Evolutionary conservation across 2,888 invertebrate species (phyloP), one percentile per base, ranked within the genome.

Genomic region (Lamellibrachia satsuma): DNA sequence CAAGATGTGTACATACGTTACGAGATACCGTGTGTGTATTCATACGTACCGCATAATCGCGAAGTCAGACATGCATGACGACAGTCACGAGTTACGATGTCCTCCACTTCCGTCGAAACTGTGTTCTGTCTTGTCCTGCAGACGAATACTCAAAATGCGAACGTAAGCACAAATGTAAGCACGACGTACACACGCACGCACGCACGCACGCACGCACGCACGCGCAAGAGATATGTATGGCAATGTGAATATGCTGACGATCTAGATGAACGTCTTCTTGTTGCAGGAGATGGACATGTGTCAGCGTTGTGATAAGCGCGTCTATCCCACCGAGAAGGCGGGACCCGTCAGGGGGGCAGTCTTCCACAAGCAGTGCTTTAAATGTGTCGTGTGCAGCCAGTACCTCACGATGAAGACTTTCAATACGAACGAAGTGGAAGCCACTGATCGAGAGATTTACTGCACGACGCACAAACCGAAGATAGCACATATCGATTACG

Each of bases 331-430:
- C 6, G 75, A 75, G 22, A 75, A 6, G 75, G 7, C n/a, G 75
- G 75, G 75, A 15, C 75, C 75, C 75, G 75, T 75, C 22, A 75
- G 75, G 22, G 22, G 22, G 15, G 75, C 75, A 15, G 1, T 75
- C 75, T 75, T 75, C 75, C 75, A 75, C 75, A 75, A 75, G 22
- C 75, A 75, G 75, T 75, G 75, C 75, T 75, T 75, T n/a, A 75
- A 75, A 6, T 75, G 75, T 75, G 75, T 75, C 75, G 75, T 75
- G 75, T 75, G 75, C 22, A 11, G 22, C 15, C 75, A 75, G 75
- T 75, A 75, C 22, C 75, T 75, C 75, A 75, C 75, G n/a, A 75
- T 75, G 75, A 75, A 75, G 22, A 75, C 75, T 15, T 75, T 75
- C 75, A 75, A 75, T n/a, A 75, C 75, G 75, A 75, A 75, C 75